Percentiles rank a stretch among this genome's conserved stretches.
Conservation (phyloP, 2,888 invertebrate species). For the Tethea ocularis region DNA sequence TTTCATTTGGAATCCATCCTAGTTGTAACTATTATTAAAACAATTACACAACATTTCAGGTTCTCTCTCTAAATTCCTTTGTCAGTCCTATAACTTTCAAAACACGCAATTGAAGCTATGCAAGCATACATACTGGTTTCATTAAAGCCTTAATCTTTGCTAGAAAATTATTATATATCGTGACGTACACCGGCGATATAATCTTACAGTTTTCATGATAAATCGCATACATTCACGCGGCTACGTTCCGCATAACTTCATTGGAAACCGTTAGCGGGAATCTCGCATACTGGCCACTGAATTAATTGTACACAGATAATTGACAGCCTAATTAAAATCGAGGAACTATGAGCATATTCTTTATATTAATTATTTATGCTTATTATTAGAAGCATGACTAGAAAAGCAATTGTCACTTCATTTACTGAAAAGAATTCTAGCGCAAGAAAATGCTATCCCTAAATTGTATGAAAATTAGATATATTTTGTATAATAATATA, state of each 20-base stretch:
- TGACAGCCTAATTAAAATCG: slow-evolving; percentile 27
- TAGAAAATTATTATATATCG: slow-evolving; percentile 10
- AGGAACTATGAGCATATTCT: slow-evolving; percentile 5
- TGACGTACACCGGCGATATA: slow-evolving; percentile 18
- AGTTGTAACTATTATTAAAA: background rate
- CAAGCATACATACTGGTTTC: background rate
- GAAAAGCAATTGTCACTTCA: too few species aligned
- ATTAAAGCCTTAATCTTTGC: background rate
- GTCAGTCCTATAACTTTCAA: slow-evolving; percentile 2
- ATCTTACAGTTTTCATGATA: slow-evolving; percentile 47
- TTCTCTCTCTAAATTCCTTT: slow-evolving; percentile 2
- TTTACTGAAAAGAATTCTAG: background rate
- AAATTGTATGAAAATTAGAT: too few species aligned
- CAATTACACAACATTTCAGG: background rate
- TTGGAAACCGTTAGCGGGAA: slow-evolving; percentile 62
- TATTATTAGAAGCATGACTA: background rate
- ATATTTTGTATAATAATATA: too few species aligned
- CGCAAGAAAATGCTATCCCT: too few species aligned
- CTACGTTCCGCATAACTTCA: slow-evolving; percentile 80
- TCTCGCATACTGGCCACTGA: slow-evolving; percentile 22
- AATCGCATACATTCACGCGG: slow-evolving; percentile 53
- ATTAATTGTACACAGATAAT: slow-evolving; percentile 27
- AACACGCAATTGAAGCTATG: background rate
- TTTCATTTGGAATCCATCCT: background rate
- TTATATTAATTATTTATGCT: background rate